These are phyloP conservation scores for Rhaphigaster nebulosa DNA, from an alignment of 2,888 invertebrate species.

Conservation along the genomic window DNA sequence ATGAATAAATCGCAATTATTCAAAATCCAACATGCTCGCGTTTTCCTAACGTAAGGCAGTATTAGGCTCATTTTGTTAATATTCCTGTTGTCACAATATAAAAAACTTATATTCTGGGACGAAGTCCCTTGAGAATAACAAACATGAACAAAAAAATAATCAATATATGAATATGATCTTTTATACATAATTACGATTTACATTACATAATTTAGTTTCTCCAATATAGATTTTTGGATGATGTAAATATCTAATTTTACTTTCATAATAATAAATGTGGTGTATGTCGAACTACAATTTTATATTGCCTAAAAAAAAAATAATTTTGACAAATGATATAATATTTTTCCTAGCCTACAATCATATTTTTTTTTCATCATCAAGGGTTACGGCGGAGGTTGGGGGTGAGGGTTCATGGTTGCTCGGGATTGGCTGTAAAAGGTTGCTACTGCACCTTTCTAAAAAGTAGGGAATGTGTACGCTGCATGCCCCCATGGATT, in stretches of 20 bases:
- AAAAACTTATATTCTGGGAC: too few relatives aligned
- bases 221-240: too few relatives aligned
- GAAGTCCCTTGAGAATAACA: too few relatives aligned
- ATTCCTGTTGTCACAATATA: background rate
- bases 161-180: background rate
- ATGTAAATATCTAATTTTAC: too few relatives aligned
- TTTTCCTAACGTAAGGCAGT: too few relatives aligned
- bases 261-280: too few relatives aligned
- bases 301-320: background rate
- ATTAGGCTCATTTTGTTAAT: too few relatives aligned
- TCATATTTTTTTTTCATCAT: conserved; percentile 7
- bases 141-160: too few relatives aligned
- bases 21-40: too few relatives aligned
- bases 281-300: background rate
- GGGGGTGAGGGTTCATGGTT: conserved; percentile 25
- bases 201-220: too few relatives aligned
- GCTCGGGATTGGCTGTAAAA: background rate
- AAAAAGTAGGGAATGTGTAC: background rate
- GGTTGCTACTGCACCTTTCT: conserved; percentile 11
- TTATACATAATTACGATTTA: background rate
- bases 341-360: background rate
- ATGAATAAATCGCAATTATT: too few relatives aligned
- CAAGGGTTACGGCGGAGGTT: background rate
- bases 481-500: background rate
- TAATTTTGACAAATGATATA: background rate